Base-by-base conservation (phyloP, 2,888 invertebrate genomes). In the Saturnia pavonia region DNA sequence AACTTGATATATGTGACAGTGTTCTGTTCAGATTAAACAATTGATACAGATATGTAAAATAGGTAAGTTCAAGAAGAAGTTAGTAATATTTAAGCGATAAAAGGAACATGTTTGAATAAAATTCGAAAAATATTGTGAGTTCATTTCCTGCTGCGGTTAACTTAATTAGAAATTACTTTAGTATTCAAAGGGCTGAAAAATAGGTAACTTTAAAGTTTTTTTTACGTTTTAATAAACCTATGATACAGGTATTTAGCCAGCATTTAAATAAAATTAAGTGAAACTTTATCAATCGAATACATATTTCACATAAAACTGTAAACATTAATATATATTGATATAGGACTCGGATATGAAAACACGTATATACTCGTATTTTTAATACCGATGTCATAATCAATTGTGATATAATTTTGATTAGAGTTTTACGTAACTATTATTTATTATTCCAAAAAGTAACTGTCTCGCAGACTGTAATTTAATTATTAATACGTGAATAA, bases 401-500 rank as follows among this genome's bases (percentile, higher is more conserved):
- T 54, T 54, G 9, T 54, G 9, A 48, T 48, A 19, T 48, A 19
- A 7, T n/a, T 48, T 0, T 48, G 48, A 19, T 48, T 19, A 11
- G 22, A 54, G 27, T 60, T 25, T 42, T 42, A 34, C 40, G 16
- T 66, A 45, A 66, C 4, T 45, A 19, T 40, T 16, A 69, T 40
- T 51, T 69, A 22, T 40, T 48, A 40, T 60, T 25, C 1, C 22
- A 14, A 19, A 45, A n/a, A n/a, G 40, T 34, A 65, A 25, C n/a
- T 27, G 69, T 45, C 48, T 34, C 40, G 14, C n/a, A 25, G 76
- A 80, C 83, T 82, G 84, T 86, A 88, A 91, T 93, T 89, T 86
- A 88, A 91, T 93, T 89, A 92, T 85, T 84, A 87, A 91, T 91
- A 92, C 91, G 91, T 82, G 89, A 85, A 88, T 88, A 91, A 87